These are phyloP conservation scores for Phainopepla nitens DNA, from an alignment of 2,113 vertebrate genomes.

Conservation along the genomic window DNA sequence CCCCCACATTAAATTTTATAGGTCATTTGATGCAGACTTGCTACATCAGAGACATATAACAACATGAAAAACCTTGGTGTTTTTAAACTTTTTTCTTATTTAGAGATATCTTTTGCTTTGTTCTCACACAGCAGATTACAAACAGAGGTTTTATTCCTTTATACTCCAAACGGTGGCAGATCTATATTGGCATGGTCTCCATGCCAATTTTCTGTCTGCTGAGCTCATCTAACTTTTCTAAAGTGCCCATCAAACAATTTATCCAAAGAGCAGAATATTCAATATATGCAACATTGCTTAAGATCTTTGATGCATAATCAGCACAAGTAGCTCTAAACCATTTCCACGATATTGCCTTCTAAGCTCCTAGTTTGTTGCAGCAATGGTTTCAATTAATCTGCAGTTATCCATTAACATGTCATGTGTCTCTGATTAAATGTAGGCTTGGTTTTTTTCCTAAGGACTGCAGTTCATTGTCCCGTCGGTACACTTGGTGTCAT, in stretches of 20 bases:
- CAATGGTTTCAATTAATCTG: slow-evolving; percentile 49
- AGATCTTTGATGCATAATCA: neutral
- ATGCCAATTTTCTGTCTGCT: neutral
- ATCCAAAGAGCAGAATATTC: neutral
- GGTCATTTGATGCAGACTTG: neutral
- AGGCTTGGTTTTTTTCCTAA: neutral
- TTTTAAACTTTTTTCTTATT: neutral
- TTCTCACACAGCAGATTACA: neutral
- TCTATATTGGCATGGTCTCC: neutral
- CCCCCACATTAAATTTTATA: neutral
- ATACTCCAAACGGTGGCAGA: neutral
- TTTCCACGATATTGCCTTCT: neutral
- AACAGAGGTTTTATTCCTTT: neutral
- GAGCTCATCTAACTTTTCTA: neutral
- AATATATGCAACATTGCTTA: neutral
- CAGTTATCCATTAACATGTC: slow-evolving; percentile 7
- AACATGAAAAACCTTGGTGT: neutral
- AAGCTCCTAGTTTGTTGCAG: neutral
- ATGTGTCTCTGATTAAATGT: slow-evolving; percentile 16
- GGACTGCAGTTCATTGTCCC: neutral
- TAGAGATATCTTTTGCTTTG: neutral
- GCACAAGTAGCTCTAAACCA: neutral
- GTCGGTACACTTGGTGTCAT: neutral
- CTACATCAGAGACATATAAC: neutral
- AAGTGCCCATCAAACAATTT: neutral